phyloP scores from a whole-genome alignment of 2,888 invertebrate genomes.

The Lysandra coridon region DNA sequence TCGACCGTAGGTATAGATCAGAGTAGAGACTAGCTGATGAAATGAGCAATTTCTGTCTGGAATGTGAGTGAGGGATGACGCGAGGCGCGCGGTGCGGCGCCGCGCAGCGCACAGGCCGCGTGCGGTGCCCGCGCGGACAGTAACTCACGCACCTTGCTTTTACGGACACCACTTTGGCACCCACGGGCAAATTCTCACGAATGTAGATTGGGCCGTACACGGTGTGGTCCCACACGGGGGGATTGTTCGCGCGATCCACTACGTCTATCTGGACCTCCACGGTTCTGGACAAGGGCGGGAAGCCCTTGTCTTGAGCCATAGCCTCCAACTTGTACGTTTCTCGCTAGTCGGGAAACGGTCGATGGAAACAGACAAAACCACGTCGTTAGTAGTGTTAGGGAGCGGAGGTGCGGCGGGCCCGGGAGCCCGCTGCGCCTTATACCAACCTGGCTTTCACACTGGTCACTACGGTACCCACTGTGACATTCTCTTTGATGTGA shows the following conservation, averaged over 20 bases:
- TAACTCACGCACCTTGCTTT: slow-evolving; percentile 96
- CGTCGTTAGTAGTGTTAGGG: slow-evolving; percentile 84
- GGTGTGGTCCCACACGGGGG: slow-evolving; percentile 97
- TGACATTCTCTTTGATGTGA: slow-evolving; percentile 99
- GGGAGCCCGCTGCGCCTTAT: slow-evolving; percentile 81
- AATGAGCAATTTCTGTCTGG: slow-evolving; percentile 35
- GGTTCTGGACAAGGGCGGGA: slow-evolving; percentile 95
- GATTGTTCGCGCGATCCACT: slow-evolving; percentile 98
- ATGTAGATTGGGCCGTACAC: slow-evolving; percentile 98
- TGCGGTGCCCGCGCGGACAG: slow-evolving; percentile 82
- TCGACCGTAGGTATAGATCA: slow-evolving; percentile 31
- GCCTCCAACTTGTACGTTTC: slow-evolving; percentile 99
- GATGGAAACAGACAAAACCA: slow-evolving; percentile 85
- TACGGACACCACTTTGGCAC: slow-evolving; percentile 98
- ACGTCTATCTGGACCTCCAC: slow-evolving; percentile 99
- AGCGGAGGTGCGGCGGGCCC: slow-evolving; percentile 75
- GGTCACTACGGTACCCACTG: slow-evolving; percentile 99
- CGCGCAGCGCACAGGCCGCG: slow-evolving; percentile 79
- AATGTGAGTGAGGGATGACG: slow-evolving; percentile 39
- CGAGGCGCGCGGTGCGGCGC: slow-evolving; percentile 43
- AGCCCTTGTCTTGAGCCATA: slow-evolving; percentile 98
- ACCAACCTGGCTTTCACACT: slow-evolving; percentile 99
- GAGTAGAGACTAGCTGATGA: neutral
- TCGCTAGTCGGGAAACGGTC: slow-evolving; percentile 87
- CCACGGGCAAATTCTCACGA: slow-evolving; percentile 98